Evolutionary conservation across 2,797 vertebrate species (phyloP).

Genomic region (Onychomys leucogaster): DNA sequence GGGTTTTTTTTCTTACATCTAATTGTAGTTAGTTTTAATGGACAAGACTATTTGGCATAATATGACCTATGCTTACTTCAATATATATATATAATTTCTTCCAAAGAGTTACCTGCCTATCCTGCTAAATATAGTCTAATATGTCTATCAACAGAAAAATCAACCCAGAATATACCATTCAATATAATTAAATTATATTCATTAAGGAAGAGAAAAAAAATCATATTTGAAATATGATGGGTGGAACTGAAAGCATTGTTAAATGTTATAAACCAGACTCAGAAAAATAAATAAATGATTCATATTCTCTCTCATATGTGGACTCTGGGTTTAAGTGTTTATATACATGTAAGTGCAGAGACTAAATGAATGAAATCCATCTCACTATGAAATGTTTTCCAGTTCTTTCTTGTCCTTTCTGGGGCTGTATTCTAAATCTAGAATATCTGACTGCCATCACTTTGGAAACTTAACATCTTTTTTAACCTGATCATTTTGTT

Average conservation of each 20-base stretch:
- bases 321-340: neutral
- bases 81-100: neutral
- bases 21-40: neutral
- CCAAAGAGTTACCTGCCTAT: neutral
- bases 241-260: fast-evolving
- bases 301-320: neutral
- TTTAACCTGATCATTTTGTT: neutral
- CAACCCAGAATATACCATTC: neutral
- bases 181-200: neutral
- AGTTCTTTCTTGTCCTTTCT: neutral
- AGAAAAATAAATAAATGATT: neutral
- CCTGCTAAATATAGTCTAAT: neutral
- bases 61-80: neutral
- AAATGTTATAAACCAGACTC: neutral
- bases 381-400: neutral
- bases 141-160: neutral
- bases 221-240: neutral
- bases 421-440: neutral
- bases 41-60: neutral
- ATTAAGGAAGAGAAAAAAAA: neutral
- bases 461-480: neutral
- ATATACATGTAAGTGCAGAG: neutral
- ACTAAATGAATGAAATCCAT: neutral
- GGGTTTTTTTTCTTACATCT: neutral
- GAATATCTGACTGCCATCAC: neutral